Evolutionary conservation across 2,797 vertebrate species (phyloP).

Genomic region (Furcifer pardalis): DNA sequence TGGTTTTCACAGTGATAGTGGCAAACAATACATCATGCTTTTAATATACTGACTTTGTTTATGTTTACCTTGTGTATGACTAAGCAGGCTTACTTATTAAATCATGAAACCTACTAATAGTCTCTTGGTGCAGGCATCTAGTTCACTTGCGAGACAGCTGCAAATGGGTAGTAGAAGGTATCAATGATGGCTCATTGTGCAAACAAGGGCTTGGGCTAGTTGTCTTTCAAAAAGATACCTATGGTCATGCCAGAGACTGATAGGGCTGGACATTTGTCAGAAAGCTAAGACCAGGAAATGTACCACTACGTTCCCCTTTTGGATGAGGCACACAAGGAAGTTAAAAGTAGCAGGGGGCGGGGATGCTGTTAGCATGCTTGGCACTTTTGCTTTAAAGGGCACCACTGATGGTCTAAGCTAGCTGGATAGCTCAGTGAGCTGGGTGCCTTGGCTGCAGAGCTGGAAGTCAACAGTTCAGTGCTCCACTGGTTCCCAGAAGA

Average conservation of each 20-base stretch:
- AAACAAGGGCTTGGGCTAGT: background rate
- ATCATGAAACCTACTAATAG: background rate
- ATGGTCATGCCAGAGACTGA: background rate
- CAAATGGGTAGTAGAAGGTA: background rate
- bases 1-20: background rate
- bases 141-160: background rate
- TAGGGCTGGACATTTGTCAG: background rate
- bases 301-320: background rate
- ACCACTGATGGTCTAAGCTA: background rate
- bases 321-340: too few relatives aligned
- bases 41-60: background rate
- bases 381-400: background rate
- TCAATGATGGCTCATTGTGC: background rate
- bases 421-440: too few relatives aligned
- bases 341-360: background rate
- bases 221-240: background rate
- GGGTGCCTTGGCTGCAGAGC: too few relatives aligned
- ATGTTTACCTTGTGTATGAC: background rate
- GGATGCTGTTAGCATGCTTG: too few relatives aligned
- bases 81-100: background rate
- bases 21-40: background rate
- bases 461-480: too few relatives aligned
- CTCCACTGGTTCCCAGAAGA: too few relatives aligned
- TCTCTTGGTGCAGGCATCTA: background rate
- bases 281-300: background rate